Evolutionary conservation across 2,888 invertebrate species (phyloP), one percentile per base, ranked within the genome.

Genomic region (Cantharis flavilabris): DNA sequence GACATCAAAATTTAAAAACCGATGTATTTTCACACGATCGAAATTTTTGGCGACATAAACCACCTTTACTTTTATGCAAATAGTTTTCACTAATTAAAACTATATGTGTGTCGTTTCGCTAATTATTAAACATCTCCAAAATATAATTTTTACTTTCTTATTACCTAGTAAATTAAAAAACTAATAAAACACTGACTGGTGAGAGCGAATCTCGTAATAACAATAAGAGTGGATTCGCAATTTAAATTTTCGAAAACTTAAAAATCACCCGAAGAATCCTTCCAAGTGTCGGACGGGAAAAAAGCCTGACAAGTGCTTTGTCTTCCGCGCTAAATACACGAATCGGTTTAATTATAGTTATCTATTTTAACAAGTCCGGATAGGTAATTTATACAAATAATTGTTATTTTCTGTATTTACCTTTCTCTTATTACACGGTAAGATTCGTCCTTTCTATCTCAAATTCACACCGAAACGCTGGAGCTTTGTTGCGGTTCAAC

Each of bases 21-120:
- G n/a, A 49, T n/a, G n/a, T 9, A 49, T 49, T 49, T 67, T 67
- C 65, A 67, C 65, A 67, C 65, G 65, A n/a, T 67, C 49, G n/a
- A 49, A 49, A 7, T 49, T 49, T 49, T n/a, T 5, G 49, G 49
- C n/a, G n/a, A 49, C 49, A 49, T 49, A 49, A 49, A 20, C 64
- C 16, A 64, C 65, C 65, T 67, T 67, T 67, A 67, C 65, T 67
- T 67, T 67, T 67, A 67, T 67, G 65, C 26, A 67, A 67, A 67
- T 67, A 23, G n/a, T 67, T 67, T 67, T 67, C 65, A n/a, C 65
- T 67, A 67, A 67, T 67, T 67, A 67, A n/a, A 67, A 13, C n/a
- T 67, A 67, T 67, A 67, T 67, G 23, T 67, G 65, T 67, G 65
- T 67, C 65, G 23, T 67, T 67, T 67, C 20, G 65, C 26, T 67